phyloP scores from a whole-genome alignment of 2,113 vertebrate species.

The Anolis carolinensis region DNA sequence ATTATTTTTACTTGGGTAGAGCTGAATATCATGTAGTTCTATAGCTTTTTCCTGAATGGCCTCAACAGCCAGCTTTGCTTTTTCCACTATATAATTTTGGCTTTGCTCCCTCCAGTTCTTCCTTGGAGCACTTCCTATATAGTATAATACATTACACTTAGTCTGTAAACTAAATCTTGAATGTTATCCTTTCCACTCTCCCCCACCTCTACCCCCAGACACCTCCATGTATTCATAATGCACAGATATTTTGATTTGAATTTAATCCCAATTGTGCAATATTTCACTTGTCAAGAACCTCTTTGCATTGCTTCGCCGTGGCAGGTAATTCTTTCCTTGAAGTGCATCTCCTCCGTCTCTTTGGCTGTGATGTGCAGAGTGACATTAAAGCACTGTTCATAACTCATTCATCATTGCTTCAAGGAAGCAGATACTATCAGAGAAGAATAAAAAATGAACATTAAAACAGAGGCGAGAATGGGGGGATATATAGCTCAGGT shows the following conservation, averaged over 20 bases:
- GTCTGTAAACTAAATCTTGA: not conserved
- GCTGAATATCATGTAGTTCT: not conserved
- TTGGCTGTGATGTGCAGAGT: slow-evolving; percentile 43
- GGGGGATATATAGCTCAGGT: slow-evolving; percentile 59
- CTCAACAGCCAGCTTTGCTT: not conserved
- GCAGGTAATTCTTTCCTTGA: slow-evolving; percentile 6
- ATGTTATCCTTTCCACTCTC: not conserved
- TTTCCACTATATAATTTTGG: not conserved
- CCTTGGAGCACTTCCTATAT: not conserved
- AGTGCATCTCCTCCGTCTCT: slow-evolving; percentile 4
- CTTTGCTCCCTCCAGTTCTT: not conserved
- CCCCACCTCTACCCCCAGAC: too few relatives aligned
- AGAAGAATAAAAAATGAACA: slow-evolving; percentile 63
- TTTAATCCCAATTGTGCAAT: slow-evolving; percentile 12
- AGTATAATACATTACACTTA: not conserved
- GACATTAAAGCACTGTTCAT: slow-evolving; percentile 41
- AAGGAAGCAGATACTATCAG: slow-evolving; percentile 51
- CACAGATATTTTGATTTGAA: not conserved
- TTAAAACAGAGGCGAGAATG: slow-evolving; percentile 52
- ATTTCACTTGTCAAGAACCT: slow-evolving; percentile 7
- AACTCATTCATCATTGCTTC: slow-evolving; percentile 61
- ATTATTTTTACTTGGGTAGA: not conserved
- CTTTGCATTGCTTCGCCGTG: slow-evolving; percentile 34
- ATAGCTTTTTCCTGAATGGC: not conserved
- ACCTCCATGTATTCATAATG: not conserved